Evolutionary conservation across 2,113 vertebrate genomes (phyloP).

Genomic region (Proteles cristata): DNA sequence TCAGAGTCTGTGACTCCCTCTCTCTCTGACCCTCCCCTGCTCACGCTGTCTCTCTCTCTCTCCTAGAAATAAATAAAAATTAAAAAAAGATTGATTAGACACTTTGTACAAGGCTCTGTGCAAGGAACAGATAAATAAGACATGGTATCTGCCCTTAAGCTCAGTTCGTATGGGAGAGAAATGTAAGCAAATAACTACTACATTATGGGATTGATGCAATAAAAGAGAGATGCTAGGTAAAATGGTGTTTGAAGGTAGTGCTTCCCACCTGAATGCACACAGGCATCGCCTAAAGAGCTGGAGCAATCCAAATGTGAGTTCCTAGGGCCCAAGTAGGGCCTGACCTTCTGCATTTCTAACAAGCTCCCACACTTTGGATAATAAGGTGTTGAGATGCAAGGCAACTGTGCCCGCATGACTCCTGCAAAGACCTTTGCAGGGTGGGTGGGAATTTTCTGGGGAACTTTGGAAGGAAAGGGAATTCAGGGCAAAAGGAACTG

Average conservation of each 20-base stretch:
- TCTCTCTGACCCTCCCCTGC: too few species aligned
- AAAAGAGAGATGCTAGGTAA: background rate
- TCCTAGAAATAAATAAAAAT: too few species aligned
- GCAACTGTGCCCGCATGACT: background rate
- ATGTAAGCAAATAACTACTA: background rate
- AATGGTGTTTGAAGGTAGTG: background rate
- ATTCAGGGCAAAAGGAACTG: background rate
- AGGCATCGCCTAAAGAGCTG: background rate
- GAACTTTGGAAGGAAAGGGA: background rate
- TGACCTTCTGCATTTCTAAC: background rate
- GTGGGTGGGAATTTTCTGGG: background rate
- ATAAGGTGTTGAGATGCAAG: background rate
- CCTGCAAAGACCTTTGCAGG: background rate
- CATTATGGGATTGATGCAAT: background rate
- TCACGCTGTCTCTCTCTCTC: too few species aligned
- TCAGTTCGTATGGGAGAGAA: background rate
- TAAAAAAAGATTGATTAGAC: background rate
- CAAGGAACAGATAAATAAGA: background rate
- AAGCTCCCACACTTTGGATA: background rate
- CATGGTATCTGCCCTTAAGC: background rate
- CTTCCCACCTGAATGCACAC: background rate
- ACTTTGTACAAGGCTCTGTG: background rate
- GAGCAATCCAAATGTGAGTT: background rate
- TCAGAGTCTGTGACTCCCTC: too few species aligned
- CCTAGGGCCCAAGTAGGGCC: background rate